Base-by-base conservation (phyloP, 2,113 vertebrate species). In the Notechis scutatus region DNA sequence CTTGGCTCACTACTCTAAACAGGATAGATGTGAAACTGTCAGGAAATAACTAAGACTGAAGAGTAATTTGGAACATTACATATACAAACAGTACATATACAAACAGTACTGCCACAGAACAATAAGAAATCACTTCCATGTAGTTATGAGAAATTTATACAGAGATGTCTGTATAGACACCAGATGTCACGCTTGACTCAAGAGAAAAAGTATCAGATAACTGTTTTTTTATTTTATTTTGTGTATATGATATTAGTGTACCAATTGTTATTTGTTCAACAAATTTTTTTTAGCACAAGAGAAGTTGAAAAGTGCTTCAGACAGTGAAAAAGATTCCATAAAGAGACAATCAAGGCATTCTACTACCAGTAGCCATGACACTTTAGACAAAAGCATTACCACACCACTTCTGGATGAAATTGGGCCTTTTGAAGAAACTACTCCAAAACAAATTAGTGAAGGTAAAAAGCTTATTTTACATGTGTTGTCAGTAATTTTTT, bases 291-390 rank as follows among this genome's bases (percentile, higher is more conserved):
- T 95, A 98, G 98, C 97, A 95, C 97, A 97, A 93, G 97, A 97
- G 91, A 98, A 97, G 91, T 87, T 96, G 90, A 98, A 97, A 96
- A 97, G 59, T 81, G 96, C 95, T 93, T 95, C 95, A 57, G 97
- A 96, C 88, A 94, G 93, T 94, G 97, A 97, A 92, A 97, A 95
- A 97, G 97, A 98, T 56, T 96, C 95, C 55, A 96, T 96, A n/a
- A 98, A 97, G 91, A 97, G 96, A 59, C 96, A 96, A 64, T 98
- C 97, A 57, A 97, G 97, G 39, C 96, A 98, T n/a, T 97, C 97
- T 0, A 97, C 97, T 55, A 91, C 92, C 90, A 96, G 96, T 93
- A 96, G 95, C 90, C 96, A 96, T 5, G 98, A 97, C 59, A 95
- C 96, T 94, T 94, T 96, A 96, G 95, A 95, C 92, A 90, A 96